phyloP scores from a whole-genome alignment of 2,888 invertebrate genomes.

The Entomobrya proxima region DNA sequence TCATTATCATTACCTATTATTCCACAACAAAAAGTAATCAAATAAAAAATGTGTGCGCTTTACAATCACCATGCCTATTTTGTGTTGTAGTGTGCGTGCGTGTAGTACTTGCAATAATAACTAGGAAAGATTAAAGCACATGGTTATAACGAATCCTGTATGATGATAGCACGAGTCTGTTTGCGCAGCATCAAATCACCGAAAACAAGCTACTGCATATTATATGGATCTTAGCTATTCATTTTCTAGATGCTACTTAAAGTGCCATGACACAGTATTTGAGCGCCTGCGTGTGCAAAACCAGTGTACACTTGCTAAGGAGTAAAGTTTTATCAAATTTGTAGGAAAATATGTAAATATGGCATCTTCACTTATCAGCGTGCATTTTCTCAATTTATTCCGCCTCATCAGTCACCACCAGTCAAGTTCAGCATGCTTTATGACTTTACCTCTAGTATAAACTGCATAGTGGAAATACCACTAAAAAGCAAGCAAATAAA shows the following conservation, averaged over 20 bases:
- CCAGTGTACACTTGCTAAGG: neutral
- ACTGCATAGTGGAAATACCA: constrained; percentile 8
- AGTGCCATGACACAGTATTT: constrained; percentile 24
- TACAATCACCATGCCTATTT: neutral
- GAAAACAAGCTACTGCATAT: too few species aligned
- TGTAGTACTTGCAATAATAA: too few species aligned
- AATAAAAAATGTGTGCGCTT: neutral
- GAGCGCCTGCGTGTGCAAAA: neutral
- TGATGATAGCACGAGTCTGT: too few species aligned
- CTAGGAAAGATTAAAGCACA: too few species aligned
- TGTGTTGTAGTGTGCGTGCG: too few species aligned
- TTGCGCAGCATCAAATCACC: too few species aligned
- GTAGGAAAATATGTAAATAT: neutral
- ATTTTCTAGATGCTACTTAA: neutral
- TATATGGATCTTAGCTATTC: neutral
- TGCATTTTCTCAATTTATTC: constrained; percentile 19
- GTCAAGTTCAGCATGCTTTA: constrained; percentile 32
- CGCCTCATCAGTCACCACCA: neutral
- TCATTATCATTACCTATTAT: constrained; percentile 10
- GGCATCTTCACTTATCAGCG: neutral
- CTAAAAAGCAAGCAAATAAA: neutral
- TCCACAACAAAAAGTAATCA: neutral
- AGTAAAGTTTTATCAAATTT: constrained; percentile 20
- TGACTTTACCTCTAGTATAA: too few species aligned
- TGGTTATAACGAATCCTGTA: too few species aligned